Percentiles rank a stretch among this genome's conserved stretches.
Conservation (phyloP, 1,140 invertebrate species). For the Procambarus clarkii region DNA sequence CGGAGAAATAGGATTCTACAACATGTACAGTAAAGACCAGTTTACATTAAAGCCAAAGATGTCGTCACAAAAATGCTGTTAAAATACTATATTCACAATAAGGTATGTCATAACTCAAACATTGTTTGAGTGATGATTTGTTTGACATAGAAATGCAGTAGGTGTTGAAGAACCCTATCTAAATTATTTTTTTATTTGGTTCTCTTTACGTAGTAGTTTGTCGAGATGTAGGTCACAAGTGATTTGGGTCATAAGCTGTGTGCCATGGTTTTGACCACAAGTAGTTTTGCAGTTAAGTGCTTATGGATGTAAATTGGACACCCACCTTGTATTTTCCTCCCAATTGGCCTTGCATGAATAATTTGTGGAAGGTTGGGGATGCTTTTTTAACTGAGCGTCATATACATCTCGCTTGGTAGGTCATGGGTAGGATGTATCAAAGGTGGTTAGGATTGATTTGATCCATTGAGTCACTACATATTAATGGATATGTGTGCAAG, state of each 20-base stretch:
- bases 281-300: background rate
- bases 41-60: background rate
- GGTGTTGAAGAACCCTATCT: background rate
- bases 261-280: background rate
- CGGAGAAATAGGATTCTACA: conserved; percentile 25
- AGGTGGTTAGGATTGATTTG: background rate
- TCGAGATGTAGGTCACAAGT: conserved; percentile 21
- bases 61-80: conserved; percentile 31
- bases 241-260: background rate
- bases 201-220: conserved; percentile 26
- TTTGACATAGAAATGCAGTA: conserved; percentile 33
- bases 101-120: conserved; percentile 17
- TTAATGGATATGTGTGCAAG: conserved; percentile 23
- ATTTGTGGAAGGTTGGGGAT: background rate
- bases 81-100: conserved; percentile 19
- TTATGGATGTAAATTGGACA: background rate
- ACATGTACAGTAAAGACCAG: conserved; percentile 13
- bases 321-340: background rate
- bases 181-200: conserved; percentile 13
- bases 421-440: background rate
- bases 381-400: background rate
- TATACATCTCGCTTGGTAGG: background rate
- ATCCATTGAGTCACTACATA: background rate
- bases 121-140: conserved; percentile 18
- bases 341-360: background rate